These are phyloP conservation scores for Coilia nasus DNA, from an alignment of 2,797 vertebrate species.

Conservation along the genomic window DNA sequence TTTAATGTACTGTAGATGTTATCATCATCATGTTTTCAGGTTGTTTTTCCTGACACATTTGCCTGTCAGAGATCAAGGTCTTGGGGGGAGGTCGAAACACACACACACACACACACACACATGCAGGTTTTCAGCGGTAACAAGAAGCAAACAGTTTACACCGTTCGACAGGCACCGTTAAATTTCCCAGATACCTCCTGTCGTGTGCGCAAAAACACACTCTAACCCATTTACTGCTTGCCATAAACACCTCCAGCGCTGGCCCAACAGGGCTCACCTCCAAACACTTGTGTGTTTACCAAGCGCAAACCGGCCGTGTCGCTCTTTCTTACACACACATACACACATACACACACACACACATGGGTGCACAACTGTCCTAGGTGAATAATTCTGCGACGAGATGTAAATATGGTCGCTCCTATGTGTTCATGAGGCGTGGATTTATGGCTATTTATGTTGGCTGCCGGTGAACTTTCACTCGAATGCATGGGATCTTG, in stretches of 20 bases:
- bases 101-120: constrained; percentile 36
- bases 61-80: neutral
- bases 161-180: constrained; percentile 60
- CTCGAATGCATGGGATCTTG: constrained; percentile 33
- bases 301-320: neutral
- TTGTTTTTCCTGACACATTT: constrained; percentile 7
- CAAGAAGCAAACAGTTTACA: constrained; percentile 71
- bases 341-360: neutral
- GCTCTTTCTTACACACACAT: neutral
- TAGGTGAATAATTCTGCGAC: neutral
- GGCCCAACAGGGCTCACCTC: constrained; percentile 34
- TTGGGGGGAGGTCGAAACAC: neutral
- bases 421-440: constrained; percentile 23
- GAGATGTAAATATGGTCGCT: constrained; percentile 18
- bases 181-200: constrained; percentile 71
- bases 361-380: neutral
- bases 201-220: constrained; percentile 70
- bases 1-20: neutral
- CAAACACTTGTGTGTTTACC: constrained; percentile 63
- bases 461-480: constrained; percentile 22
- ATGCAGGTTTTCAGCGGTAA: constrained; percentile 48
- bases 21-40: neutral
- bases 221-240: constrained; percentile 63
- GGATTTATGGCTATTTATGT: constrained; percentile 55
- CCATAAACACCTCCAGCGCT: constrained; percentile 68